These are phyloP conservation scores for Drosophila atripex DNA, from an alignment of 2,888 invertebrate genomes.

Conservation along the genomic window DNA sequence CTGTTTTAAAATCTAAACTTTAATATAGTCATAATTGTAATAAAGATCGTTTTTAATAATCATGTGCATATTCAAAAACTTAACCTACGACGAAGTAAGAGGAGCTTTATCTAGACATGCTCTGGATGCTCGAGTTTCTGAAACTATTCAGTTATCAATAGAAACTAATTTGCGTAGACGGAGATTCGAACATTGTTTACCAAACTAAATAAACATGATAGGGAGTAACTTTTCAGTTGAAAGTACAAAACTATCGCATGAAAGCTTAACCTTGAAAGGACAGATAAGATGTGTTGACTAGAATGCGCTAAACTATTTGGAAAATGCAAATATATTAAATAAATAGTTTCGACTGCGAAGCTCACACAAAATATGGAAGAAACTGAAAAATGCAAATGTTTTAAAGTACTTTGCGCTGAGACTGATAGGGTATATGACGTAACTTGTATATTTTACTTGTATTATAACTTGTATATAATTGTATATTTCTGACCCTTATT, in stretches of 20 bases:
- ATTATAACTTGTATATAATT: no score
- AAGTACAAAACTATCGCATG: background rate
- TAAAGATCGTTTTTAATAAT: background rate
- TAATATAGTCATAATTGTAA: constrained; percentile 35
- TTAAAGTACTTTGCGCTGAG: background rate
- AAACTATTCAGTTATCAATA: background rate
- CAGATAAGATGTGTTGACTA: background rate
- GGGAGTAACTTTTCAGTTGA: background rate
- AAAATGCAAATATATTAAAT: constrained; percentile 6
- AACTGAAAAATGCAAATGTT: background rate
- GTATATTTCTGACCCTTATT: background rate
- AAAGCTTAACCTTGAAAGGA: background rate
- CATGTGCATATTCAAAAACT: background rate
- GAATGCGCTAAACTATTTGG: background rate
- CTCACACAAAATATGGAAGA: background rate
- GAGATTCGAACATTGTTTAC: background rate
- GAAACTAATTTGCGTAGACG: background rate
- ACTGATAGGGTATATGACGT: background rate
- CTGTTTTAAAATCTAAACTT: constrained; percentile 22
- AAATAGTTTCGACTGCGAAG: background rate
- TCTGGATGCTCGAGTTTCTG: background rate
- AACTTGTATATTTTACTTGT: no score
- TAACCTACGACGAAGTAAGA: no score
- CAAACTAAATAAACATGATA: background rate
- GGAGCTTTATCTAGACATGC: background rate